These are phyloP conservation scores for Sinotaia quadrata DNA, from an alignment of 2,888 invertebrate species.

Conservation along the genomic window DNA sequence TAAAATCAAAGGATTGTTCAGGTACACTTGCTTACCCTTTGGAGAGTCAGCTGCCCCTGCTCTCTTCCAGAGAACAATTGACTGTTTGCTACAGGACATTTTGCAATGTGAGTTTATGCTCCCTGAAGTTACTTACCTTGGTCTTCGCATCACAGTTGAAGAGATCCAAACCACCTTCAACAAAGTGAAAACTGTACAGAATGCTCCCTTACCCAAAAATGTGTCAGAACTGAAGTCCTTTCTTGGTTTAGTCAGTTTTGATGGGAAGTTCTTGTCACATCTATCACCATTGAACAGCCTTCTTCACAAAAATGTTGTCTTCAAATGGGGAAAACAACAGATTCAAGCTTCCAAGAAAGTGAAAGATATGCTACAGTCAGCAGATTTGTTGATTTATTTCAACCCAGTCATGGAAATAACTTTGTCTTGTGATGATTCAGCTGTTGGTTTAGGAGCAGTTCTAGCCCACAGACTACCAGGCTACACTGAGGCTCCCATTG, in stretches of 20 bases:
- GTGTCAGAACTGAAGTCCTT: no score
- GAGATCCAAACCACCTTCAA: conserved; percentile 16
- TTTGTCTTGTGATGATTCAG: no score
- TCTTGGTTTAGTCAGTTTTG: no score
- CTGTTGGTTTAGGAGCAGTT: no score
- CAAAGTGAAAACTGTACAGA: neutral
- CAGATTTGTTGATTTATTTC: no score
- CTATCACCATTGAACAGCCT: conserved; percentile 43
- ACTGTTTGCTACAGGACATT: no score
- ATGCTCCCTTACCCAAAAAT: conserved; percentile 33
- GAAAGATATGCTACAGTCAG: no score
- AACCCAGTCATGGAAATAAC: conserved; percentile 53
- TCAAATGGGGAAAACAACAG: conserved; percentile 12
- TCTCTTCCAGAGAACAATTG: conserved; percentile 23
- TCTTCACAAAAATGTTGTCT: conserved; percentile 40
- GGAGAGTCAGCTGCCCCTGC: conserved; percentile 25
- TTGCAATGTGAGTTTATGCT: conserved; percentile 48
- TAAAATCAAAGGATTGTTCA: conserved; percentile 23
- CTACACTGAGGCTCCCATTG: no score
- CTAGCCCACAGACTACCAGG: no score
- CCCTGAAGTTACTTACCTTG: conserved; percentile 30
- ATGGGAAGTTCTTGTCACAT: conserved; percentile 43
- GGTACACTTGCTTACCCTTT: no score
- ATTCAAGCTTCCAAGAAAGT: no score
- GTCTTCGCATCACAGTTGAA: neutral